phyloP scores from a whole-genome alignment of 2,797 vertebrate species.

The Schizothorax lantsangensis region DNA sequence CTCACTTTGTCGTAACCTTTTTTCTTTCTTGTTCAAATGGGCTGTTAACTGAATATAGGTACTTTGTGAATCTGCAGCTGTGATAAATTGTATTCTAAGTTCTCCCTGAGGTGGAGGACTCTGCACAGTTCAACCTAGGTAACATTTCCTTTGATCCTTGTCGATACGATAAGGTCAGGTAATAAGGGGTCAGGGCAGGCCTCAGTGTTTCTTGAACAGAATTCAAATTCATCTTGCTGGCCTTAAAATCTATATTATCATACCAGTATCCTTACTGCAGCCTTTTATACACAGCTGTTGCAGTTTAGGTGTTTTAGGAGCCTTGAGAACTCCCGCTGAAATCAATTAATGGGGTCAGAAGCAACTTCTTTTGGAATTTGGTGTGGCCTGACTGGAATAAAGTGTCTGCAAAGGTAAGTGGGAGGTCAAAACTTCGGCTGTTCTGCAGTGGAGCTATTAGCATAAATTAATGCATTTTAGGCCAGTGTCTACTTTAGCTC shows the following conservation, averaged over 20 bases:
- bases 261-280: slow-evolving; percentile 54
- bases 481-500: slow-evolving; percentile 20
- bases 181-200: slow-evolving; percentile 6
- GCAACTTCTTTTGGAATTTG: slow-evolving; percentile 67
- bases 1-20: not conserved
- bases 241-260: slow-evolving; percentile 52
- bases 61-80: not conserved
- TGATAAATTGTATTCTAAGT: slow-evolving; percentile 13
- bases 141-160: not conserved
- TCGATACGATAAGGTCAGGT: not conserved
- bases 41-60: not conserved
- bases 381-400: slow-evolving; percentile 72
- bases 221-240: slow-evolving; percentile 60
- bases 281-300: slow-evolving; percentile 53
- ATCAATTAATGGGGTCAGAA: slow-evolving; percentile 77
- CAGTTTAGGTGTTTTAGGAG: slow-evolving; percentile 62
- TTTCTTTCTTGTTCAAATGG: not conserved
- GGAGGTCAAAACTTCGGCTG: slow-evolving; percentile 60
- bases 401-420: slow-evolving; percentile 54
- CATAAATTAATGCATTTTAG: slow-evolving; percentile 58
- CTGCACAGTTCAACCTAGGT: not conserved
- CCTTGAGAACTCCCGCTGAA: slow-evolving; percentile 70
- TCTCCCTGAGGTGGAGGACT: not conserved
- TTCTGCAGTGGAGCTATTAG: slow-evolving; percentile 54
- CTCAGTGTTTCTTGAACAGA: not conserved